Conservation (phyloP, 2,113 vertebrate species). For the Clarias magur region DNA sequence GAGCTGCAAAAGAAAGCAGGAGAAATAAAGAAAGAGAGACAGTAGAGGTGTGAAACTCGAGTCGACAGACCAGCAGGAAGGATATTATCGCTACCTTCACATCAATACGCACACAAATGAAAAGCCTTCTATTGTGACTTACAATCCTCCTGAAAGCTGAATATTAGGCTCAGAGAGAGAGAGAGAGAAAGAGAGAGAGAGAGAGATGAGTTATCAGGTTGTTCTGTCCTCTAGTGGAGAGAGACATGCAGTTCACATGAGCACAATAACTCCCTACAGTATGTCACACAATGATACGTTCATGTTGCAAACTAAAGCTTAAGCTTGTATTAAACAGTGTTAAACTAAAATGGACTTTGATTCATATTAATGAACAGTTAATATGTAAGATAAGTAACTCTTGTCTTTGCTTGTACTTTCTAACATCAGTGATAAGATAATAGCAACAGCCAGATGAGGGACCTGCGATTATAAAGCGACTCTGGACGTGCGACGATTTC, state of each 20-base stretch:
- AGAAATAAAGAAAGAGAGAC: constrained; percentile 40
- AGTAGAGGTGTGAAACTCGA: constrained; percentile 60
- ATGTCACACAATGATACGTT: neutral
- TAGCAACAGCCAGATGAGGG: neutral
- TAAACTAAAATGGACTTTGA: neutral
- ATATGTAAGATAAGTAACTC: too few species aligned
- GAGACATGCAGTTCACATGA: neutral
- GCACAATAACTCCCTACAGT: neutral
- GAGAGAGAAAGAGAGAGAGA: neutral
- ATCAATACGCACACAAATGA: constrained; percentile 30
- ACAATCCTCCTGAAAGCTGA: neutral
- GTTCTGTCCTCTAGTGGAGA: constrained; percentile 60
- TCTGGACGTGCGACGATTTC: neutral
- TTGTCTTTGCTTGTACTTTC: neutral
- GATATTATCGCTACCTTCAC: constrained; percentile 48
- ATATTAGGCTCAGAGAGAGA: neutral
- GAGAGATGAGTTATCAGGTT: constrained; percentile 8
- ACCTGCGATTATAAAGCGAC: neutral
- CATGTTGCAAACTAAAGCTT: neutral
- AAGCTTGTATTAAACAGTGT: neutral
- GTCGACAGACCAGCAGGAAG: constrained; percentile 61
- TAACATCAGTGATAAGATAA: neutral
- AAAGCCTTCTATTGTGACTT: constrained; percentile 10
- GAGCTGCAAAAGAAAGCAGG: neutral
- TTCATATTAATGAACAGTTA: neutral